A percentile compares a stretch with the other conserved stretches of the same genome.
Conservation (phyloP, 1,140 invertebrate genomes). For the Drosophila subobscura region DNA sequence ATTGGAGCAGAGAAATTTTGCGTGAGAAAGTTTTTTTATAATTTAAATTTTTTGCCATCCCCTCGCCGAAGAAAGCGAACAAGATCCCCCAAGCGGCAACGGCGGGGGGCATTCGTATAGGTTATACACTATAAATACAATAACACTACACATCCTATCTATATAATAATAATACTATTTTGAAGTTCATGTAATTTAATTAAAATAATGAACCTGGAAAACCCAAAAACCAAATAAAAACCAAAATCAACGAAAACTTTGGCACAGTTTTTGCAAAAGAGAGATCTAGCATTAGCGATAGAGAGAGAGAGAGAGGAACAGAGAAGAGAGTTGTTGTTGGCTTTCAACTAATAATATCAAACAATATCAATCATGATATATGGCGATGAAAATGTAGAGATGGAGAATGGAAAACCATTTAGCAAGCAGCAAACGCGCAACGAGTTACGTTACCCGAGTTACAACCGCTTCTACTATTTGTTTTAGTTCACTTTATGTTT, state of each 20-base stretch:
- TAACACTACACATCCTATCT: conserved; percentile 80
- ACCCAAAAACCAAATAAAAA: conserved; percentile 56
- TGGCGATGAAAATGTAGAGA: conserved; percentile 19
- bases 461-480: conserved; percentile 61
- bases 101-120: conserved; percentile 71
- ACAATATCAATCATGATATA: conserved; percentile 24
- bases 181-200: conserved; percentile 83
- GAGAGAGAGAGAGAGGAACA: conserved; percentile 39
- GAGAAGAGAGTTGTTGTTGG: conserved; percentile 58
- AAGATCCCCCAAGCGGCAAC: conserved; percentile 29
- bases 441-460: conserved; percentile 60
- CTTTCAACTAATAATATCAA: conserved; percentile 18
- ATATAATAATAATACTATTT: conserved; percentile 81
- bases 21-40: conserved; percentile 71
- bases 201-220: conserved; percentile 81
- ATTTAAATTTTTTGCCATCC: conserved; percentile 76
- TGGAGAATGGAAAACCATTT: conserved; percentile 39
- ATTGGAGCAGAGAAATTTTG: conserved; percentile 34
- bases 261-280: conserved; percentile 36
- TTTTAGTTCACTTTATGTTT: conserved; percentile 81
- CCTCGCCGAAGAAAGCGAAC: conserved; percentile 24
- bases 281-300: conserved; percentile 16
- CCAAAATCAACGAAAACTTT: conserved; percentile 50
- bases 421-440: conserved; percentile 53
- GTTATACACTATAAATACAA: conserved; percentile 75